These are phyloP conservation scores for Pseudochirops corinnae DNA, from an alignment of 2,797 vertebrate species.

Conservation along the genomic window DNA sequence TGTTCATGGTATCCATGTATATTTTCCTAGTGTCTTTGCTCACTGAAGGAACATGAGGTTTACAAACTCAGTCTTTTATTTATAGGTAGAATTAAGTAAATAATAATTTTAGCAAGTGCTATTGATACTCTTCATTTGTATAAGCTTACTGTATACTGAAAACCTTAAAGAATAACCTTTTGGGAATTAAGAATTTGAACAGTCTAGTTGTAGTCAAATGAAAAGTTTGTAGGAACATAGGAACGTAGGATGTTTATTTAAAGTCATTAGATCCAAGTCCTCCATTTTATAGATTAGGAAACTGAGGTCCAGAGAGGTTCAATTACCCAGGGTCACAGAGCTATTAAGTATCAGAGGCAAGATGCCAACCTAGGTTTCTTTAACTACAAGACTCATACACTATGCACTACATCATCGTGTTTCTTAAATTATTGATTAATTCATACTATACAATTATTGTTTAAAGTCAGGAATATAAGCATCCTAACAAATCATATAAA, in stretches of 20 bases:
- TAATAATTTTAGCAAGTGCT: neutral
- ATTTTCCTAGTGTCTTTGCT: neutral
- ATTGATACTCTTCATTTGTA: neutral
- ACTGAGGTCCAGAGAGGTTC: neutral
- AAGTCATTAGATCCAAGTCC: neutral
- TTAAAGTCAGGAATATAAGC: neutral
- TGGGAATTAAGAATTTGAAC: neutral
- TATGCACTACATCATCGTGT: neutral
- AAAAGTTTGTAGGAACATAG: neutral
- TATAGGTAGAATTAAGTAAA: neutral
- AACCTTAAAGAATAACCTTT: neutral
- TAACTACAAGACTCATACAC: neutral
- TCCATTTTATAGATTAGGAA: neutral
- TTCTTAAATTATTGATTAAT: neutral
- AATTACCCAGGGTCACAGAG: neutral
- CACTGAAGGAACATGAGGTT: neutral
- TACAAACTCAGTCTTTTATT: neutral
- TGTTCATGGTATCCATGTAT: neutral
- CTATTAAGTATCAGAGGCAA: neutral
- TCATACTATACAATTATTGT: neutral
- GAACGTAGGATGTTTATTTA: neutral
- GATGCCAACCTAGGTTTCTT: neutral
- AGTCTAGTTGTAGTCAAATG: neutral
- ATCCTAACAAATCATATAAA: neutral
- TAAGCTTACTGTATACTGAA: neutral